Base-by-base conservation (phyloP, 1,140 invertebrate species). In the Thaumetopoea pityocampa region DNA sequence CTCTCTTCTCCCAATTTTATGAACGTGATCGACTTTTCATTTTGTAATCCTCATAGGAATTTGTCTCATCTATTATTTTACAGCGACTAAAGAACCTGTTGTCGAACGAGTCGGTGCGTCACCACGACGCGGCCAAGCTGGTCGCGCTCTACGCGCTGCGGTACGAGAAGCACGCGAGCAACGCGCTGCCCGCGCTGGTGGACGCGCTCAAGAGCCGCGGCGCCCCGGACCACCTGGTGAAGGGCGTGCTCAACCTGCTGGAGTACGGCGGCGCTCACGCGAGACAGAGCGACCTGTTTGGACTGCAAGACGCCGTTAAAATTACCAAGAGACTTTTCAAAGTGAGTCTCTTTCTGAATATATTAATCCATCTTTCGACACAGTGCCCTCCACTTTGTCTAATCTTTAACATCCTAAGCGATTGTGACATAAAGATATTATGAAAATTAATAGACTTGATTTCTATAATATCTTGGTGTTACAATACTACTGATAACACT, bases 91-190 rank as follows among this genome's bases (percentile, higher is more conserved):
- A 91, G 52, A 87, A 89, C 55, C 72, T 96, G 1, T 80, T 97
- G 8, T 74, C 87, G 2, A 90, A 90, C 69, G 89, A 90, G 12
- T 89, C 92, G 55, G 89, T 97, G 1, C 86, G 91, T 40, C 87
- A 94, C 43, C 85, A 91, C 11, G 97, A 99, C 86, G 92, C 94
- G 10, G 86, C 92, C 1, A 91, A 96, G 55, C 86, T 99, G 27
- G 95, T 98, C 0, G 93, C 97, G 86, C 67, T 99, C 6, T 99
- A 99, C 86, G 94, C 94, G 1, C 81, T 99, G 12, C 90, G 95
- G 26, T 99, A 98, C 81, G 95, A 98, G 77, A 92, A 92, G 49
- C 92, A 96, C 66, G 91, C 91, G 30, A 96, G 91, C 70, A 96
- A 95, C 77, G 96, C 96, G 51, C 90, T 93, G n/a, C 84, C 86